phyloP scores from a whole-genome alignment of 2,888 invertebrate species.

The Cremastinae sp. region DNA sequence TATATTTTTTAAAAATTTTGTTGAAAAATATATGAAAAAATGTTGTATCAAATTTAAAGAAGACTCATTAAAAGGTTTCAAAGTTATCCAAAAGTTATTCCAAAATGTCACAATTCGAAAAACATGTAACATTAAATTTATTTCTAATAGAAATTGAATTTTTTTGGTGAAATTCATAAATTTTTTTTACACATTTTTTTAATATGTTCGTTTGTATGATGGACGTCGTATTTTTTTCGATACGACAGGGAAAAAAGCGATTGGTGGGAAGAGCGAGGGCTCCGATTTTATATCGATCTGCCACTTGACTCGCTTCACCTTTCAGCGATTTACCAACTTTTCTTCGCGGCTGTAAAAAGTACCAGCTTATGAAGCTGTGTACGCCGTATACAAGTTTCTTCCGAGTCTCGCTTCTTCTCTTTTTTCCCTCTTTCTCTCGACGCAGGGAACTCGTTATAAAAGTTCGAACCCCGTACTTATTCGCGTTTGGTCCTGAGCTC shows the following conservation, averaged over 20 bases:
- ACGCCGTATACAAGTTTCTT: slow-evolving; percentile 11
- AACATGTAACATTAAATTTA: too few species aligned
- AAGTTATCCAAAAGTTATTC: too few species aligned
- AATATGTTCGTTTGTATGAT: background rate
- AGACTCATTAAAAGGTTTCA: too few species aligned
- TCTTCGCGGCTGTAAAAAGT: slow-evolving; percentile 11
- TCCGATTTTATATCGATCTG: slow-evolving; percentile 41
- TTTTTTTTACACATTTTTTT: too few species aligned
- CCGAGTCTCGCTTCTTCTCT: slow-evolving; percentile 21
- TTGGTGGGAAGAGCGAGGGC: slow-evolving; percentile 3
- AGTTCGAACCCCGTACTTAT: slow-evolving; percentile 26
- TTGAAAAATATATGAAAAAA: too few species aligned
- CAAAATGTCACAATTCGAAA: too few species aligned
- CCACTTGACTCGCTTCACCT: slow-evolving; percentile 27
- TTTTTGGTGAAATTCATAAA: too few species aligned
- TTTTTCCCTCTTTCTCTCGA: too few species aligned
- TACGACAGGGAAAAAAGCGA: slow-evolving; percentile 8
- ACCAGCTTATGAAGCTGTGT: slow-evolving; percentile 15
- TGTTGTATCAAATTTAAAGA: too few species aligned
- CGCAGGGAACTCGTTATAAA: slow-evolving; percentile 34
- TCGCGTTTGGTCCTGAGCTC: slow-evolving; percentile 2
- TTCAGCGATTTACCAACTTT: slow-evolving; percentile 11
- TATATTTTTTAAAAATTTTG: too few species aligned
- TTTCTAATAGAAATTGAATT: too few species aligned
- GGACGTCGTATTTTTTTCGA: slow-evolving; percentile 24